A percentile compares a stretch with the other conserved stretches of the same genome.
Conservation (phyloP, 2,888 invertebrate genomes). For the Andricus quercusramuli region DNA sequence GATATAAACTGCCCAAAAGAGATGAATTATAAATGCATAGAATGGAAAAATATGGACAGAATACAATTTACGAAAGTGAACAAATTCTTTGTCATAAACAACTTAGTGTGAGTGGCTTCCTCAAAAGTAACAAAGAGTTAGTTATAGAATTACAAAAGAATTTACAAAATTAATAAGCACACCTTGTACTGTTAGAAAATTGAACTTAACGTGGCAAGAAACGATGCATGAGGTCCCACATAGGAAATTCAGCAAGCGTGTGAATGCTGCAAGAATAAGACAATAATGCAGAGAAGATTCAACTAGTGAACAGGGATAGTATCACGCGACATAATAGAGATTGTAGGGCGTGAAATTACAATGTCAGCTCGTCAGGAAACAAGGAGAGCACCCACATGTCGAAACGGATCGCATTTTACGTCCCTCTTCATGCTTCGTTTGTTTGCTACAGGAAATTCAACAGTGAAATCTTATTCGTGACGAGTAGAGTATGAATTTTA, state of each 20-base stretch:
- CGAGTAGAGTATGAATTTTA: slow-evolving; percentile 7
- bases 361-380: slow-evolving; percentile 63
- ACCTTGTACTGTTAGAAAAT: too few species aligned
- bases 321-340: slow-evolving; percentile 62
- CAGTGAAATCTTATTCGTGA: slow-evolving; percentile 25
- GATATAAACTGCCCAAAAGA: background rate
- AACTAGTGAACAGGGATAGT: slow-evolving; percentile 49
- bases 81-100: too few species aligned
- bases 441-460: slow-evolving; percentile 33
- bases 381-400: slow-evolving; percentile 55
- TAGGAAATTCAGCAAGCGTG: background rate
- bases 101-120: too few species aligned
- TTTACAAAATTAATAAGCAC: too few species aligned
- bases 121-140: too few species aligned
- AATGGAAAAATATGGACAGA: too few species aligned
- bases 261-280: slow-evolving; percentile 2
- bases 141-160: too few species aligned
- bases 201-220: slow-evolving; percentile 12
- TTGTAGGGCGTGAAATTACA: slow-evolving; percentile 70
- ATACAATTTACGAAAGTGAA: too few species aligned
- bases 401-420: slow-evolving; percentile 64
- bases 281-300: slow-evolving; percentile 14
- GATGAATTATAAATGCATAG: too few species aligned
- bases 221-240: slow-evolving; percentile 2
- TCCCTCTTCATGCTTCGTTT: slow-evolving; percentile 47